A percentile compares a stretch with the other conserved stretches of the same genome.
Conservation (phyloP, 2,797 vertebrate genomes). For the Prionace glauca region DNA sequence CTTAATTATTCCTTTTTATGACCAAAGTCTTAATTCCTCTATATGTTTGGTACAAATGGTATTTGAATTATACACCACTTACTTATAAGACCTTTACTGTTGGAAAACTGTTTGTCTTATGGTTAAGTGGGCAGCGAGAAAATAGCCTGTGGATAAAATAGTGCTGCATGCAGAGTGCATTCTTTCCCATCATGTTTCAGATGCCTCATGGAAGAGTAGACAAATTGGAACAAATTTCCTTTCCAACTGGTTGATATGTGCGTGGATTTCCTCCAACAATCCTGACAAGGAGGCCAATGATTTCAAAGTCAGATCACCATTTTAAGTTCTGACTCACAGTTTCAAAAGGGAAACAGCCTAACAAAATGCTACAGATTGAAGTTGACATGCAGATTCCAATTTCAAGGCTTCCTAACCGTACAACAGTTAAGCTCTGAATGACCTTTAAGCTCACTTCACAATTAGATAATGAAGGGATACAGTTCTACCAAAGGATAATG, state of each 20-base stretch:
- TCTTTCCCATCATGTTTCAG: not conserved
- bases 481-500: not conserved
- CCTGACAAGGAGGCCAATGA: not conserved
- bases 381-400: not conserved
- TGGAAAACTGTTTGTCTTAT: not conserved
- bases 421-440: not conserved
- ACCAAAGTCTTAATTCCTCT: not conserved
- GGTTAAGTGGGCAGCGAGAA: not conserved
- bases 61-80: not conserved
- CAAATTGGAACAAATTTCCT: not conserved
- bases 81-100: not conserved
- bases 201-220: not conserved
- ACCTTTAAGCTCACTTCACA: not conserved
- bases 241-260: not conserved
- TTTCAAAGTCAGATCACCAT: not conserved
- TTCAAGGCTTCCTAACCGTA: not conserved
- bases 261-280: not conserved
- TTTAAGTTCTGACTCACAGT: not conserved
- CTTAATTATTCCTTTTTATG: not conserved
- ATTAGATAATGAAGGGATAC: not conserved
- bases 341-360: not conserved
- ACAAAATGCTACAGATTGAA: not conserved
- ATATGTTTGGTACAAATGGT: not conserved
- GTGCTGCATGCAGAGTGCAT: not conserved
- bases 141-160: not conserved